A percentile compares a stretch with the other conserved stretches of the same genome.
These are phyloP conservation scores for Melanotus villosus DNA, from an alignment of 2,888 invertebrate genomes.

Conservation along the genomic window DNA sequence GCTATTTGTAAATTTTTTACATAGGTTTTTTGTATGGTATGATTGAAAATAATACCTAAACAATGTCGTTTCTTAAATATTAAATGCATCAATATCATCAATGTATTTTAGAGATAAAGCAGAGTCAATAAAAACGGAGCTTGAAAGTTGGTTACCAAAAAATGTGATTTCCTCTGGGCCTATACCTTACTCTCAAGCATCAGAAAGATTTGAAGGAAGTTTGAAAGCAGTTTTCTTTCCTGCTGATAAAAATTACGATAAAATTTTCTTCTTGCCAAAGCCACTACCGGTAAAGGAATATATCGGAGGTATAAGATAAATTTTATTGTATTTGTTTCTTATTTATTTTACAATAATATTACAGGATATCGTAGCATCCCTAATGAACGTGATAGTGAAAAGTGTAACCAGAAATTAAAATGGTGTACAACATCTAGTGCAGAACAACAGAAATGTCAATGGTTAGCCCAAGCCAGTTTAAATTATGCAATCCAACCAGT, in stretches of 20 bases:
- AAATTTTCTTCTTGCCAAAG: slow-evolving; percentile 8
- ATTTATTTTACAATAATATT: background rate
- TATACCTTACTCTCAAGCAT: background rate
- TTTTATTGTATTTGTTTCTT: background rate
- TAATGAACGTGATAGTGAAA: background rate
- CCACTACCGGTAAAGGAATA: slow-evolving; percentile 15
- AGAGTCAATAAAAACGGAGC: slow-evolving; percentile 55
- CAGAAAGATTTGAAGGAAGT: background rate
- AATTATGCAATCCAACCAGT: slow-evolving; percentile 74
- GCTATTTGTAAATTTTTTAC: too few relatives aligned
- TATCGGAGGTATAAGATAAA: slow-evolving; percentile 27
- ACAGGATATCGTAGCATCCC: slow-evolving; percentile 34
- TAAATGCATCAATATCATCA: too few relatives aligned
- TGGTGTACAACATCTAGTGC: slow-evolving; percentile 74
- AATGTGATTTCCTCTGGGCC: background rate
- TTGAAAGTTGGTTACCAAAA: slow-evolving; percentile 68
- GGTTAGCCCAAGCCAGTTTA: slow-evolving; percentile 72
- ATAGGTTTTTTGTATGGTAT: too few relatives aligned
- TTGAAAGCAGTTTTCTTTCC: slow-evolving; percentile 26
- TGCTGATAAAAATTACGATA: slow-evolving; percentile 2
- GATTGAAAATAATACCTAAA: too few relatives aligned
- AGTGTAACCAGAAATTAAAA: slow-evolving; percentile 63
- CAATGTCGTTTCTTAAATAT: too few relatives aligned
- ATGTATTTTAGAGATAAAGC: slow-evolving; percentile 41
- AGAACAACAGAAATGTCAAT: slow-evolving; percentile 75